A percentile compares a stretch with the other conserved stretches of the same genome.
phyloP scores from a whole-genome alignment of 2,113 vertebrate genomes.

The Glaucidium brasilianum region DNA sequence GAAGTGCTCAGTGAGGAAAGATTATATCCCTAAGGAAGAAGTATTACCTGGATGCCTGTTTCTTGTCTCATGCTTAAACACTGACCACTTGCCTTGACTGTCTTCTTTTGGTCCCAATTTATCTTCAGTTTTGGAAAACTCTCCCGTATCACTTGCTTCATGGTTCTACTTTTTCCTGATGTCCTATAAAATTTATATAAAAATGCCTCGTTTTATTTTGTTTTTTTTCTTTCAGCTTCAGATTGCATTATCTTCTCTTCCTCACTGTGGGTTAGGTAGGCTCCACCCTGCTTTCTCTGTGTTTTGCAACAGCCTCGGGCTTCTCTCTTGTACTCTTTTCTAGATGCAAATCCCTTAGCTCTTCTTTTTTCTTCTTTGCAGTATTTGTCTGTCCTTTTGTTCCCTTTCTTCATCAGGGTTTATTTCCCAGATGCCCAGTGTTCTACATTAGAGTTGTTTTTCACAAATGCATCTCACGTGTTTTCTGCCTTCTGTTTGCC shows the following conservation, averaged over 20 bases:
- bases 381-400: neutral
- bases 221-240: neutral
- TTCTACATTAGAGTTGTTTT: neutral
- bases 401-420: neutral
- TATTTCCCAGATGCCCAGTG: conserved; percentile 20
- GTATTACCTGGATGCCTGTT: neutral
- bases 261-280: neutral
- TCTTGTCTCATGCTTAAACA: neutral
- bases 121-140: neutral
- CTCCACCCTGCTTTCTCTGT: neutral
- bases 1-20: neutral
- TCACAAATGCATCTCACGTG: neutral
- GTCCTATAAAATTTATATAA: neutral
- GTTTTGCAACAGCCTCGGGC: neutral
- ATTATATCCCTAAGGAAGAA: neutral
- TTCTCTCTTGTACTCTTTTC: neutral
- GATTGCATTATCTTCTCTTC: neutral
- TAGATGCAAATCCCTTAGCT: neutral
- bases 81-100: neutral
- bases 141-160: neutral
- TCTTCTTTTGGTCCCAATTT: neutral
- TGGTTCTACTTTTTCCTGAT: neutral
- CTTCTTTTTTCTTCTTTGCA: neutral
- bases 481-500: neutral
- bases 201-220: neutral